Base-by-base conservation (phyloP, 2,797 vertebrate genomes). In the Tolypeutes matacus region DNA sequence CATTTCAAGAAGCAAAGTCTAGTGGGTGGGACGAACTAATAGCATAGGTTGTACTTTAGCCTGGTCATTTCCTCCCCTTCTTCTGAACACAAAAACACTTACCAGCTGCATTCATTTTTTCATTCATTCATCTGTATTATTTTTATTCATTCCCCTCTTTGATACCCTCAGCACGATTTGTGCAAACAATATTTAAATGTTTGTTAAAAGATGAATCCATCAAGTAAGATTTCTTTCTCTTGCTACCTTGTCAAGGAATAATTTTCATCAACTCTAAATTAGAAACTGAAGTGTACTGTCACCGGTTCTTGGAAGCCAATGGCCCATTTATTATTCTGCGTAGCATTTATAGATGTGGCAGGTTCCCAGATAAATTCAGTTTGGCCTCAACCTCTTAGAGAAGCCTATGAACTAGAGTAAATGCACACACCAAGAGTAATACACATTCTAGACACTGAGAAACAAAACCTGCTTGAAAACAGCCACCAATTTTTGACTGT, bases 321-420 rank as follows among this genome's bases (percentile, higher is more conserved):
- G 27, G 70, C 39, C 90, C 73, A 67, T 93, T 96, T 94, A 93
- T 92, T 95, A 92, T 64, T 36, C 64, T 92, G 20, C 60, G 29
- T 51, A 78, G 82, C 90, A 96, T 86, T 96, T 95, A 91, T 29
- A 92, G 73, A 93, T 65, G 60, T 88, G 87, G 88, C 92, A 92
- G 49, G 3, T 92, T 94, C 87, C 88, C 69, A 95, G 83, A 80
- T 83, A 94, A 90, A 96, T 81, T 92, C 81, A 77, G 56, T 92
- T 91, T 93, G 93, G 92, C n/a, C 77, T 86, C 87, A 80, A 56
- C 69, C 76, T 77, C 88, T 94, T 42, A 76, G 23, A 93, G 53
- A 77, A 96, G 91, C 87, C 70, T 89, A 69, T 29, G 46, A 89
- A 92, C 70, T 77, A 89, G 13, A 70, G 58, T 60, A 93, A 82